phyloP scores from a whole-genome alignment of 2,888 invertebrate species.

The Cistogaster globosa region DNA sequence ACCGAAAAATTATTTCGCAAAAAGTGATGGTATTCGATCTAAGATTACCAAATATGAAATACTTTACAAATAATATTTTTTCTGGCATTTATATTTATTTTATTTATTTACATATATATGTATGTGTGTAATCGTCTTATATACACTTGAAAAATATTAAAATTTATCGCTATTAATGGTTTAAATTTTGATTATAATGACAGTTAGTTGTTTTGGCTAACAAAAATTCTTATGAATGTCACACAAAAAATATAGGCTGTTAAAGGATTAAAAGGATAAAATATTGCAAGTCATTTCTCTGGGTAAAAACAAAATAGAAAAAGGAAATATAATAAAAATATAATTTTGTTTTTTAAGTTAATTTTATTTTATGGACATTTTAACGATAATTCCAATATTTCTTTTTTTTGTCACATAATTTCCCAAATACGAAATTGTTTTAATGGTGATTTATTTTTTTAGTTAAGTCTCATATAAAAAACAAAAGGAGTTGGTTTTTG shows the following conservation, averaged over 20 bases:
- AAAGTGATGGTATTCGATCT: too few relatives aligned
- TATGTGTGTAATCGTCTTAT: neutral
- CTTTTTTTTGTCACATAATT: slow-evolving; percentile 51
- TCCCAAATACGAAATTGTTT: slow-evolving; percentile 58
- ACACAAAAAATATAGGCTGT: slow-evolving; percentile 45
- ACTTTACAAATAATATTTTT: too few relatives aligned
- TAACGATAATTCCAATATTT: slow-evolving; percentile 40
- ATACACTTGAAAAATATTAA: slow-evolving; percentile 39
- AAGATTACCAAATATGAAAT: too few relatives aligned
- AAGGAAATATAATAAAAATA: slow-evolving; percentile 50
- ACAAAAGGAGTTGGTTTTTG: slow-evolving; percentile 12
- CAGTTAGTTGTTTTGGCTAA: neutral
- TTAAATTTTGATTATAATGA: slow-evolving; percentile 55
- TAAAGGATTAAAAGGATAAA: slow-evolving; percentile 65
- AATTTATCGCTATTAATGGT: slow-evolving; percentile 50
- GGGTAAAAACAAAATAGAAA: neutral
- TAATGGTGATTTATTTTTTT: slow-evolving; percentile 65
- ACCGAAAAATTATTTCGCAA: too few relatives aligned
- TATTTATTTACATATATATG: too few relatives aligned
- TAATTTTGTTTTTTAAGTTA: slow-evolving; percentile 82
- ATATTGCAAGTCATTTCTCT: slow-evolving; percentile 35
- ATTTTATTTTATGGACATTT: slow-evolving; percentile 82
- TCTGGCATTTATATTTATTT: too few relatives aligned
- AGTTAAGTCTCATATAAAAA: slow-evolving; percentile 39
- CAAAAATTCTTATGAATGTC: neutral